Base-by-base conservation (phyloP, 2,888 invertebrate genomes). In the Polyommatus iphigenia region DNA sequence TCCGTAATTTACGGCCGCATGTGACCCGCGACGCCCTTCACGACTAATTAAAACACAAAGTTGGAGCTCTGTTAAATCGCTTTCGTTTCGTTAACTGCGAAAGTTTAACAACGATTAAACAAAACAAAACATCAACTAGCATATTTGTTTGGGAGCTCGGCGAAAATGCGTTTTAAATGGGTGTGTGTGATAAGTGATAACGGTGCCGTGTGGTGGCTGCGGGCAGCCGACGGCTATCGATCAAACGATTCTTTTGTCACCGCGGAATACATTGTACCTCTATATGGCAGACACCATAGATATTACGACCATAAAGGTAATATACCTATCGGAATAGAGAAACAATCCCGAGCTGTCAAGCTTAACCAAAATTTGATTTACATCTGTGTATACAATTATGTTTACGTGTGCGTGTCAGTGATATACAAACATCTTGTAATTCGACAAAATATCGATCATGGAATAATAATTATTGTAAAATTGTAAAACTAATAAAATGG, bases 221-320 rank as follows among this genome's bases (percentile, higher is more conserved):
- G 18, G 54, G 67, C 67, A 29, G 67, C 15, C 67, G 67, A 84
- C 62, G 62, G 84, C 76, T 89, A 92, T 92, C 88, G 91, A 92
- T 85, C 91, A 88, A 92, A 92, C 91, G 82, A 76, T 77, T 75
- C 67, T 78, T 77, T 77, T 71, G 13, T 71, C 54, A 72, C 41
- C 32, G 29, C 36, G 5, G 20, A 72, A 72, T 3, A 72, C 72
- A 72, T 67, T 20, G 67, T 29, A 3, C 32, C 32, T 32, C 32
- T 32, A 32, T 32, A 32, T 32, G 67, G 67, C 67, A 62, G n/a
- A 59, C 0, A 8, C 59, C 20, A 59, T n/a, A 57, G 62, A 62
- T 62, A 24, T 13, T 59, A 62, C 20, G 10, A 18, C 54, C n/a
- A n/a, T n/a, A n/a, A n/a, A n/a, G n/a, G n/a, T n/a, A n/a, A n/a